These are phyloP conservation scores for Batillaria attramentaria DNA, from an alignment of 1,140 invertebrate genomes.

Conservation along the genomic window DNA sequence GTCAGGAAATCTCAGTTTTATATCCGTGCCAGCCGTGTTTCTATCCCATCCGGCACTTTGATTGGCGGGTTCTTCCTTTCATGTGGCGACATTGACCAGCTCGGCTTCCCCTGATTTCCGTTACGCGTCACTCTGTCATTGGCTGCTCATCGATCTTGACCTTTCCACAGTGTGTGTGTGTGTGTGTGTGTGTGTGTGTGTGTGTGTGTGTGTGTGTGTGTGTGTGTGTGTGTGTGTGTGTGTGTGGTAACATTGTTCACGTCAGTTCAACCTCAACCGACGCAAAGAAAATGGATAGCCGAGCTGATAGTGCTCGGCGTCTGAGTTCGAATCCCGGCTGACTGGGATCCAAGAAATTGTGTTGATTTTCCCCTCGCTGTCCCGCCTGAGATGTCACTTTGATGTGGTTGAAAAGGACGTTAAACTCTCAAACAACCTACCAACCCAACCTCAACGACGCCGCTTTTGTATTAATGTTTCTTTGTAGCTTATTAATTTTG, in stretches of 20 bases:
- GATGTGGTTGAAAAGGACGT: neutral
- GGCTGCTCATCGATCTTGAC: neutral
- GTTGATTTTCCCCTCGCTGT: neutral
- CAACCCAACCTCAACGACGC: too few relatives aligned
- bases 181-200: neutral
- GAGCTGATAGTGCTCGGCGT: neutral
- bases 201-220: neutral
- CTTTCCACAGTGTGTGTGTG: neutral
- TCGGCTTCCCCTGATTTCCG: neutral
- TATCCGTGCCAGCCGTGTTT: neutral
- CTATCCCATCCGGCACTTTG: neutral
- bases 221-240: neutral
- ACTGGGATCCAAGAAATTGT: too few relatives aligned
- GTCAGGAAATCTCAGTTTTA: neutral
- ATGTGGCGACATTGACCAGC: neutral
- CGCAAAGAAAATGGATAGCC: neutral
- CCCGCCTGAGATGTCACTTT: neutral
- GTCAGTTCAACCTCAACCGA: neutral
- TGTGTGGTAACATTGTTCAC: neutral
- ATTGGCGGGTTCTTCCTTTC: neutral
- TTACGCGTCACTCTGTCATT: neutral
- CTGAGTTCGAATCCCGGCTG: neutral
- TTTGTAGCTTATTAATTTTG: too few relatives aligned
- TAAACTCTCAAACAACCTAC: neutral
- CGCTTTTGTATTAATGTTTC: too few relatives aligned